These are phyloP conservation scores for Petrolisthes manimaculis DNA, from an alignment of 2,888 invertebrate species.

Conservation along the genomic window DNA sequence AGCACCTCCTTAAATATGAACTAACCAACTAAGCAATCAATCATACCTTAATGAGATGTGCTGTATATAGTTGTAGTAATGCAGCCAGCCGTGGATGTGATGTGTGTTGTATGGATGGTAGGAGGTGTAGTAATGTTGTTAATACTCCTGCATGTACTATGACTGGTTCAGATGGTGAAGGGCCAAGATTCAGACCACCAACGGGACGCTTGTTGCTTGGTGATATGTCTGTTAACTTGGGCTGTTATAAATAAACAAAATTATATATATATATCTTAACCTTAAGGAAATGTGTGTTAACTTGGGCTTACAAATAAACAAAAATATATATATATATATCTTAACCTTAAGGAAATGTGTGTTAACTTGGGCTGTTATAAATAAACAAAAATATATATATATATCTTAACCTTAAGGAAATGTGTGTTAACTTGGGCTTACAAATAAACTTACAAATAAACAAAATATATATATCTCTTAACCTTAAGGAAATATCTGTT, in stretches of 20 bases:
- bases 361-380: conserved; percentile 42
- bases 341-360: conserved; percentile 52
- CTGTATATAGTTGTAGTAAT: conserved; percentile 72
- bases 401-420: too few relatives aligned
- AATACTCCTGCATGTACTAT: conserved; percentile 95
- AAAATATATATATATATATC: too few relatives aligned
- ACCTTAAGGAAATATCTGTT: conserved; percentile 50
- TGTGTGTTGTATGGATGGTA: conserved; percentile 82
- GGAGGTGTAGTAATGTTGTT: conserved; percentile 87
- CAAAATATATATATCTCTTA: too few relatives aligned
- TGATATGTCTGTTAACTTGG: conserved; percentile 48
- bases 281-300: conserved; percentile 29
- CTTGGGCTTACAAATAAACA: conserved; percentile 34
- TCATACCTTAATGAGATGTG: conserved; percentile 81
- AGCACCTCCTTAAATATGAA: neutral
- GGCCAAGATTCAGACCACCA: conserved; percentile 80
- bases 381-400: too few relatives aligned
- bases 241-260: conserved; percentile 27
- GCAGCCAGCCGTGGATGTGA: conserved; percentile 70
- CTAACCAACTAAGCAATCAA: neutral
- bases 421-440: too few relatives aligned
- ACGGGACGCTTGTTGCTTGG: conserved; percentile 70
- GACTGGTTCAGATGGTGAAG: conserved; percentile 82
- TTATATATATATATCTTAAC: too few relatives aligned
- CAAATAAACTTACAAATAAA: too few relatives aligned